Base-by-base conservation (phyloP, 2,888 invertebrate species). In the Lottia gigantea region DNA sequence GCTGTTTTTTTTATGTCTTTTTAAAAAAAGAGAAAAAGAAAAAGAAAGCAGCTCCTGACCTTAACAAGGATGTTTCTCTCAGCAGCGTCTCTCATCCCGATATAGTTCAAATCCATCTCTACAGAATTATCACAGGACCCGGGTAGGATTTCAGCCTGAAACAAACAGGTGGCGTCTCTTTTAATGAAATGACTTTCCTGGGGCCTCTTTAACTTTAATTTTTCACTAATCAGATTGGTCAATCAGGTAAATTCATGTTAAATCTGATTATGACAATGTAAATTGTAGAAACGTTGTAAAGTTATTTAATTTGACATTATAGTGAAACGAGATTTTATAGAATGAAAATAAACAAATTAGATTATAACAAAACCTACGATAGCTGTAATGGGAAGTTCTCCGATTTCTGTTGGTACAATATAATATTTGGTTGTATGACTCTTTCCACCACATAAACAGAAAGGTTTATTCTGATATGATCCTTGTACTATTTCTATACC, bases 341-440 rank as follows among this genome's bases (percentile, higher is more conserved):
- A 4, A 31, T 31, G 3, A 31, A 2, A 31, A 31, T 2, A 31
- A 31, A 6, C 31, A 31, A 31, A 31, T 2, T 31, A 40, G 11
- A 40, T 8, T 40, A 8, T 1, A 40, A 40, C 11, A 8, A 19
- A 49, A 49, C 80, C 72, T 74, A 86, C 87, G 73, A 71, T 75
- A 11, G 85, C 83, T 62, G 80, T 80, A 45, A 92, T 87, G 75
- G 91, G 91, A 7, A 91, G 85, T n/a, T 89, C 85, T 12, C 91
- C 91, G 1, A 91, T 77, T 4, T 77, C 75, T 6, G 71, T 77
- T 6, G 88, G 84, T 23, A 78, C 77, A 26, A 87, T 78, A 61
- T 75, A 69, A 76, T 82, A 86, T 46, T 77, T 81, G 25, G 76
- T 76, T 3, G 84, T 80, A 40, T 76, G 64, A 23, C 82, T 79